Percentiles rank a stretch among this genome's conserved stretches.
Evolutionary conservation across 1,140 invertebrate genomes (phyloP).

Genomic region (Caerostris extrusa): DNA sequence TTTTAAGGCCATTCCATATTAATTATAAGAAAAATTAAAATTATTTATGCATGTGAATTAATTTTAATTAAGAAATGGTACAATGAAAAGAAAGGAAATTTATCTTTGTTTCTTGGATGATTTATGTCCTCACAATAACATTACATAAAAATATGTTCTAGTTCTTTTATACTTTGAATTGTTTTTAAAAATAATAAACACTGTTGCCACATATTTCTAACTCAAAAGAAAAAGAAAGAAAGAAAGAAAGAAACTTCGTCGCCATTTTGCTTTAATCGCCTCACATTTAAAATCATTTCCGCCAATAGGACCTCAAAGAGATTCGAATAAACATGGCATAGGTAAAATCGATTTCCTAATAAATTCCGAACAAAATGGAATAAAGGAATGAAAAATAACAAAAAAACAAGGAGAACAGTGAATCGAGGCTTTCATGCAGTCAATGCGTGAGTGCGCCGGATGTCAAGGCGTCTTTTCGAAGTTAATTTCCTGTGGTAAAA

Average conservation of each 20-base stretch:
- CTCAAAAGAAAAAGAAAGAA: too few relatives aligned
- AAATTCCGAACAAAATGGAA: slow-evolving; percentile 51
- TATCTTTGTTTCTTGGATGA: too few relatives aligned
- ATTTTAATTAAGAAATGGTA: too few relatives aligned
- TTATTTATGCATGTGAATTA: too few relatives aligned
- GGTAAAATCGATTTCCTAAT: slow-evolving; percentile 53
- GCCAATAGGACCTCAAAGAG: not conserved
- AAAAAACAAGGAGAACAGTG: not conserved
- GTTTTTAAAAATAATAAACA: too few relatives aligned
- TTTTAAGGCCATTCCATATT: too few relatives aligned
- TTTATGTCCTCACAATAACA: too few relatives aligned
- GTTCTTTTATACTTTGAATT: too few relatives aligned
- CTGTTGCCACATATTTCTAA: too few relatives aligned
- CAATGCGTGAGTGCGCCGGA: not conserved
- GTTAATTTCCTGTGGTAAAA: slow-evolving; percentile 61
- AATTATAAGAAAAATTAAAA: too few relatives aligned
- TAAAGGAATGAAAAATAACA: slow-evolving; percentile 5
- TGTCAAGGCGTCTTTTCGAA: slow-evolving; percentile 49
- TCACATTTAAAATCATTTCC: not conserved
- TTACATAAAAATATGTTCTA: too few relatives aligned
- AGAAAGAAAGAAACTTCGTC: not conserved
- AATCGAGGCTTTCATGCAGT: not conserved
- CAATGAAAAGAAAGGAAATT: too few relatives aligned
- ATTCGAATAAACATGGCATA: slow-evolving; percentile 35
- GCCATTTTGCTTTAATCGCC: slow-evolving; percentile 14